A percentile compares a stretch with the other conserved stretches of the same genome.
These are phyloP conservation scores for Drosophila nasuta DNA, from an alignment of 1,140 invertebrate genomes.

Conservation along the genomic window DNA sequence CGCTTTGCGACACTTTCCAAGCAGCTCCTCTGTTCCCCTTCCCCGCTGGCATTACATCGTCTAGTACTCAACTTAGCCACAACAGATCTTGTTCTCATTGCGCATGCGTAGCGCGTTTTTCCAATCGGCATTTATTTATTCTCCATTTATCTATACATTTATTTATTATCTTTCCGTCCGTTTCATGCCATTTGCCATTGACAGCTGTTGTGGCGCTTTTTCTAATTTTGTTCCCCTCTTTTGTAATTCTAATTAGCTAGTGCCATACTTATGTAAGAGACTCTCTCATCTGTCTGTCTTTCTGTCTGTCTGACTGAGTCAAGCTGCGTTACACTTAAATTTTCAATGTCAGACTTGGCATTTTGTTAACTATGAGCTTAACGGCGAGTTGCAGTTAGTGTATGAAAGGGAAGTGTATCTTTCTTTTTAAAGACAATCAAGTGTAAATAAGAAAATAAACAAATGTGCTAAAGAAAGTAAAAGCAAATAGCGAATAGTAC, in stretches of 20 bases:
- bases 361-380: background rate
- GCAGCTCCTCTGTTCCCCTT: conserved; percentile 30
- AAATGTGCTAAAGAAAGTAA: background rate
- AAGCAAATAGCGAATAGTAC: too few relatives aligned
- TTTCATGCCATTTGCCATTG: conserved; percentile 44
- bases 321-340: conserved; percentile 52
- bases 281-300: background rate
- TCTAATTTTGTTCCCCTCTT: conserved; percentile 65
- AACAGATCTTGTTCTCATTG: conserved; percentile 57
- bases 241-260: conserved; percentile 79
- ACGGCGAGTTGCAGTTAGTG: background rate
- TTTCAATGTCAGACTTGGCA: conserved; percentile 34
- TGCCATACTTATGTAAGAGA: conserved; percentile 70
- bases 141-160: conserved; percentile 80
- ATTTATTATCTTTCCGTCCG: conserved; percentile 74
- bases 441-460: background rate
- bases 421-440: background rate
- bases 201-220: conserved; percentile 80
- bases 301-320: background rate
- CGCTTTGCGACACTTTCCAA: conserved; percentile 78
- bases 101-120: conserved; percentile 68
- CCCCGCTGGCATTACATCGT: conserved; percentile 17
- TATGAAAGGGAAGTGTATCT: background rate
- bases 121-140: conserved; percentile 81
- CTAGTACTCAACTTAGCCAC: too few relatives aligned